Base-by-base conservation (phyloP, 2,888 invertebrate genomes). In the Cotesia congregata region DNA sequence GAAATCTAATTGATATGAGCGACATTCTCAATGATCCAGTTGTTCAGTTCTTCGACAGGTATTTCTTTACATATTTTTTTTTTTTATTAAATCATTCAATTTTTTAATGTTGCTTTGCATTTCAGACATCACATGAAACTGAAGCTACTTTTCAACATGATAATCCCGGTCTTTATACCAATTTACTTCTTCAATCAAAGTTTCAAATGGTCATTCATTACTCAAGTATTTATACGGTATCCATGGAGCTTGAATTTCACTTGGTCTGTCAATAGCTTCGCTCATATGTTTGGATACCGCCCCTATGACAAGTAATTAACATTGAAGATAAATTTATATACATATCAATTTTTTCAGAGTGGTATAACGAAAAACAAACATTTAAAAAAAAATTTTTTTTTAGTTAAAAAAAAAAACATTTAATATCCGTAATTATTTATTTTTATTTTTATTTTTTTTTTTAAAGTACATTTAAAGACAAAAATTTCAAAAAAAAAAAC, bases 1-100 rank as follows among this genome's bases (percentile, higher is more conserved):
- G 97, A 40, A 91, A 91, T 72, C 92, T 93, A 82, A 90, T 97
- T 7, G 96, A 97, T 86, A 93, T 96, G 92, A 93, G 92, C 59
- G 98, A 98, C 87, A 91, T 98, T 30, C 81, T 90, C 39, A 91
- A 91, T 30, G 97, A 98, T 90, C 95, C 96, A 0, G 91, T 97
- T 0, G 91, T 95, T 1, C 90, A 90, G 60, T 95, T 96, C 85
- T 96, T 96, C 88, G 92, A 93, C 79, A 95, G 93, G 93, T 94
- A 91, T 88, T 90, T 30, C 30, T 30, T 30, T 3, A 30, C 30
- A 30, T 30, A 30, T 30, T 30, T 30, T 30, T 30, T 20, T 30
- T 3, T 30, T 30, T 30, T 30, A 30, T 85, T 6, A 12, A 59
- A 9, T 59, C n/a, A 30, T 40, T 69, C 40, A 40, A 61, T 15